phyloP scores from a whole-genome alignment of 2,888 invertebrate species.

The Rotaria magnacalcarata region DNA sequence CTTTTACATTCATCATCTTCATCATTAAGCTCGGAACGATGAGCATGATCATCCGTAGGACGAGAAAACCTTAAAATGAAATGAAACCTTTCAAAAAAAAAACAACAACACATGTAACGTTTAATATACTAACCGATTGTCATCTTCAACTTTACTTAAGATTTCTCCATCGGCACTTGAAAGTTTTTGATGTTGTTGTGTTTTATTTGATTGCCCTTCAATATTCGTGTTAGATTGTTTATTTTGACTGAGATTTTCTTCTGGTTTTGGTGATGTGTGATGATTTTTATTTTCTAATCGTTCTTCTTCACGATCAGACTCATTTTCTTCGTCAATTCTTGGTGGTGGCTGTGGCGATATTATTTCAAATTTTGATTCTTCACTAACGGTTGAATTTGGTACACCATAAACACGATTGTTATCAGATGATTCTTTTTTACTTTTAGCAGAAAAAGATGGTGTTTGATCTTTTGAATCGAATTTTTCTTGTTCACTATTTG shows the following conservation, averaged over 20 bases:
- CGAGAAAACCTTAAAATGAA: not conserved
- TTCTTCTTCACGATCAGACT: not conserved
- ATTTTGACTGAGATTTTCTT: not conserved
- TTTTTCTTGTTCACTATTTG: not conserved
- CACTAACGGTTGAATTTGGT: not conserved
- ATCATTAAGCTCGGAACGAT: not conserved
- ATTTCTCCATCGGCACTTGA: constrained; percentile 10
- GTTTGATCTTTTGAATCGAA: not conserved
- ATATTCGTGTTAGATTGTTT: not conserved
- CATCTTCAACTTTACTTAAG: not conserved
- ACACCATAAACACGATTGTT: constrained; percentile 31
- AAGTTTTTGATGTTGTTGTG: not conserved
- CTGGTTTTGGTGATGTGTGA: not conserved
- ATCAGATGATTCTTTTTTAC: not conserved
- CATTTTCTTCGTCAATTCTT: not conserved
- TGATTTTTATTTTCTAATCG: not conserved
- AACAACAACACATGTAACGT: not conserved
- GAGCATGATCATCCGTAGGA: constrained; percentile 1
- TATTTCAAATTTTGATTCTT: not conserved
- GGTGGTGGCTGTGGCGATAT: not conserved
- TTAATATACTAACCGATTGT: not conserved
- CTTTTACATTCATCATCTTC: constrained; percentile 1
- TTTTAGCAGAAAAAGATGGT: not conserved
- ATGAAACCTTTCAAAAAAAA: not conserved
- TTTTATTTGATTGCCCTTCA: not conserved